phyloP scores from a whole-genome alignment of 2,113 vertebrate species.

The Saguinus midas region DNA sequence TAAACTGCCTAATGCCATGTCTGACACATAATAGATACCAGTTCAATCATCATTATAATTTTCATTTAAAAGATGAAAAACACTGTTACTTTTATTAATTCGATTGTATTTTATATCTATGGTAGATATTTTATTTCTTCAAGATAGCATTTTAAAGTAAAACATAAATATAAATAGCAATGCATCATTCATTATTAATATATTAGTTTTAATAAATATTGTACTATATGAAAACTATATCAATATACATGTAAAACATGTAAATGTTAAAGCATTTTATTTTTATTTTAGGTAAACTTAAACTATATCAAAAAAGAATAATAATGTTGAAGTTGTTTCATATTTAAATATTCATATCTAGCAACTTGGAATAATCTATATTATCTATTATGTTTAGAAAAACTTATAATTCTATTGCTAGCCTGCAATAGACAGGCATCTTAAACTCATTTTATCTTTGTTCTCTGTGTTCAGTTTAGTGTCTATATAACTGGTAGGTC shows the following conservation, averaged over 20 bases:
- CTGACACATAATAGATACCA: neutral
- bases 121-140: neutral
- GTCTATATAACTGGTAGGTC: conserved; percentile 29
- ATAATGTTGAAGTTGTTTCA: conserved; percentile 51
- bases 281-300: conserved; percentile 11
- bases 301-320: neutral
- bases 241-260: neutral
- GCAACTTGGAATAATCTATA: conserved; percentile 41
- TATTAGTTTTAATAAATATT: neutral
- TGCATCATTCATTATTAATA: neutral
- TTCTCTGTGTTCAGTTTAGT: neutral
- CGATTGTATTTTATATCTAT: neutral
- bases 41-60: neutral
- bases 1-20: neutral
- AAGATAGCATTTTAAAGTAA: neutral
- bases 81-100: neutral
- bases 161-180: neutral
- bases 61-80: neutral
- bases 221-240: neutral
- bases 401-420: conserved; percentile 10
- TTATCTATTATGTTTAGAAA: conserved; percentile 51
- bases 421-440: conserved; percentile 11
- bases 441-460: conserved; percentile 57
- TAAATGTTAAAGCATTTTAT: conserved; percentile 19
- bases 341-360: conserved; percentile 46